Percentiles rank a stretch among this genome's conserved stretches.
phyloP scores from a whole-genome alignment of 1,140 invertebrate genomes.

The Aphelenchoides avenae region DNA sequence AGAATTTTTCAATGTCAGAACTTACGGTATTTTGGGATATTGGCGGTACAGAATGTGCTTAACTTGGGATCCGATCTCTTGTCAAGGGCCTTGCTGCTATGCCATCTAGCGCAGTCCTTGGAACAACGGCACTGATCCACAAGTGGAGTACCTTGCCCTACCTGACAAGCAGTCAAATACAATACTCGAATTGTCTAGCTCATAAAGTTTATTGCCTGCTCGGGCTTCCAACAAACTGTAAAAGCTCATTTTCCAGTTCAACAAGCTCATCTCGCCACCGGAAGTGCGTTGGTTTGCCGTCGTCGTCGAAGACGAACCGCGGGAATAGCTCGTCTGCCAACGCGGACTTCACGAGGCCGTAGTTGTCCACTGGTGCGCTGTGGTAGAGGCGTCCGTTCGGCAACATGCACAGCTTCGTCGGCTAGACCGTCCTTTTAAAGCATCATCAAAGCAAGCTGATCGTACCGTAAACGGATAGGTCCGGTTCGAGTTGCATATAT shows the following conservation, averaged over 20 bases:
- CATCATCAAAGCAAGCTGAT: background rate
- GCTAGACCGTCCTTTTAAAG: constrained; percentile 60
- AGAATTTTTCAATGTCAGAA: too few species aligned
- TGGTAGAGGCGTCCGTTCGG: constrained; percentile 83
- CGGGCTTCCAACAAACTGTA: too few species aligned
- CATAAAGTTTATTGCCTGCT: too few species aligned
- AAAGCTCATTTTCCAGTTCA: constrained; percentile 60
- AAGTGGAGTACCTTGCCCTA: too few species aligned
- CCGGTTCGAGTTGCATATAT: constrained; percentile 22
- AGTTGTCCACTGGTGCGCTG: constrained; percentile 72
- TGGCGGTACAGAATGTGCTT: too few species aligned
- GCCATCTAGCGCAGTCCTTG: too few species aligned
- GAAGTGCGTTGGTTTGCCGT: constrained; percentile 67
- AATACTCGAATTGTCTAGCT: too few species aligned
- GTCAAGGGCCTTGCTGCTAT: too few species aligned
- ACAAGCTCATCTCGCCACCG: constrained; percentile 60
- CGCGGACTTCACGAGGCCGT: constrained; percentile 80
- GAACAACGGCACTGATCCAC: too few species aligned
- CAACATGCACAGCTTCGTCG: constrained; percentile 79
- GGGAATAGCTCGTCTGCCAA: constrained; percentile 83
- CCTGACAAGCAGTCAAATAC: too few species aligned
- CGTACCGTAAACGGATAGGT: constrained; percentile 30
- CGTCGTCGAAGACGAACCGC: constrained; percentile 71
- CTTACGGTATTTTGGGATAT: too few species aligned
- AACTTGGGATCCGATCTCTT: too few species aligned